These are phyloP conservation scores for Schizopygopsis malacanthus DNA, from an alignment of 2,797 vertebrate genomes.

Conservation along the genomic window DNA sequence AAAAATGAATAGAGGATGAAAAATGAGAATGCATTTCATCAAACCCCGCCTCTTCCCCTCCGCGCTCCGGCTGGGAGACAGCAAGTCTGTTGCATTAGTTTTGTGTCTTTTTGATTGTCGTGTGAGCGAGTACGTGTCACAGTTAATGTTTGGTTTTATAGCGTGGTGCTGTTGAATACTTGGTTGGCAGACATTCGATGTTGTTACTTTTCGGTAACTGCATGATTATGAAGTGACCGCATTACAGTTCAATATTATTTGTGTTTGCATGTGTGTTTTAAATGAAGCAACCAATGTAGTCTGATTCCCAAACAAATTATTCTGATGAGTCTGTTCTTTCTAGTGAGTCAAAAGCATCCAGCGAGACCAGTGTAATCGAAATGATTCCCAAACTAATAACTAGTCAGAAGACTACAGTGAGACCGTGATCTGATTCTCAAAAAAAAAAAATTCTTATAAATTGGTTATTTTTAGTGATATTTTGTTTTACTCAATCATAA, in stretches of 20 bases:
- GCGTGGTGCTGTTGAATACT: background rate
- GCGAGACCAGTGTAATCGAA: background rate
- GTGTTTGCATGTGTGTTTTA: background rate
- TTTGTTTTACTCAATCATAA: background rate
- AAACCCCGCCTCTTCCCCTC: conserved; percentile 10
- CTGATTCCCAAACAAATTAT: background rate
- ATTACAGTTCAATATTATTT: background rate
- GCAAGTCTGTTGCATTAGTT: conserved; percentile 56
- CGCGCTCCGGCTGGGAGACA: conserved; percentile 27
- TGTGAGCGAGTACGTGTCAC: background rate
- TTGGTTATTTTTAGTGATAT: background rate
- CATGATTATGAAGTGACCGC: background rate
- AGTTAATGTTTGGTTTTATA: conserved; percentile 29
- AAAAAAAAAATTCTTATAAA: background rate
- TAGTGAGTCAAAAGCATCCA: background rate
- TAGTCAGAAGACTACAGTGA: background rate
- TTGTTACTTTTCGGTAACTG: background rate
- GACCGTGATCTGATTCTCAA: background rate
- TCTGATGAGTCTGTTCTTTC: background rate
- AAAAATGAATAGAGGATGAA: conserved; percentile 73
- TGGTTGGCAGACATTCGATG: background rate
- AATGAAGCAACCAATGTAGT: background rate
- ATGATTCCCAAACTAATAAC: background rate
- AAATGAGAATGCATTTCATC: conserved; percentile 68
- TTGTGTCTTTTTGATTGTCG: conserved; percentile 28